Evolutionary conservation across 2,797 vertebrate species (phyloP).

Genomic region (Smutsia gigantea): DNA sequence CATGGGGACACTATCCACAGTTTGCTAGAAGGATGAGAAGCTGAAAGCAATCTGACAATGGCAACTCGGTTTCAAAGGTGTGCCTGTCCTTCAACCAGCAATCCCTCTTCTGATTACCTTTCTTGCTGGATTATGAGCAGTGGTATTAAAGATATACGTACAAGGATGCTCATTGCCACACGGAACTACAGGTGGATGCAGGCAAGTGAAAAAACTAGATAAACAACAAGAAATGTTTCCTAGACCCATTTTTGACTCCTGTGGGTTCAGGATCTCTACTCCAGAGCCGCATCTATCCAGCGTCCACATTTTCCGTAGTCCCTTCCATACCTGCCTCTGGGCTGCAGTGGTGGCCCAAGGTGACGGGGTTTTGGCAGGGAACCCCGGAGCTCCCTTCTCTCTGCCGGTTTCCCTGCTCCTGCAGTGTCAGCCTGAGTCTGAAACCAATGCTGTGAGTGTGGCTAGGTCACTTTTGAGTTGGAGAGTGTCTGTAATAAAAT

Average conservation of each 20-base stretch:
- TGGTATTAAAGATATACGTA: fast-evolving
- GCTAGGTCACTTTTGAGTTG: neutral
- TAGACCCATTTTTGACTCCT: neutral
- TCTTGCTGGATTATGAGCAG: neutral
- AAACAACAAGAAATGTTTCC: neutral
- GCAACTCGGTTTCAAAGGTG: neutral
- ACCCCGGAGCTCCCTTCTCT: too few relatives aligned
- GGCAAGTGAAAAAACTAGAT: neutral
- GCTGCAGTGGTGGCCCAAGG: neutral
- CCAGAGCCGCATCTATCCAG: neutral
- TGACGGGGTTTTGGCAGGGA: neutral
- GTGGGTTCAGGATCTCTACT: neutral
- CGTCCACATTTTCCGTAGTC: neutral
- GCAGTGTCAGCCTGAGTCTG: neutral
- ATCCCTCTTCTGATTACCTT: neutral
- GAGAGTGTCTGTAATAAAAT: neutral
- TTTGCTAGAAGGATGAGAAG: neutral
- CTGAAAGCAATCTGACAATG: neutral
- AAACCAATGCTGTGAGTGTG: fast-evolving
- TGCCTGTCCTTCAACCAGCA: neutral
- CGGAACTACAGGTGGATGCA: neutral
- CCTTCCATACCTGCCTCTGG: neutral
- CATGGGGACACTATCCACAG: neutral
- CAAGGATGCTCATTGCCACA: neutral
- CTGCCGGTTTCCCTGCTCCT: too few relatives aligned